Conservation (phyloP, 2,888 invertebrate genomes). For the Metopia argyrocephala region DNA sequence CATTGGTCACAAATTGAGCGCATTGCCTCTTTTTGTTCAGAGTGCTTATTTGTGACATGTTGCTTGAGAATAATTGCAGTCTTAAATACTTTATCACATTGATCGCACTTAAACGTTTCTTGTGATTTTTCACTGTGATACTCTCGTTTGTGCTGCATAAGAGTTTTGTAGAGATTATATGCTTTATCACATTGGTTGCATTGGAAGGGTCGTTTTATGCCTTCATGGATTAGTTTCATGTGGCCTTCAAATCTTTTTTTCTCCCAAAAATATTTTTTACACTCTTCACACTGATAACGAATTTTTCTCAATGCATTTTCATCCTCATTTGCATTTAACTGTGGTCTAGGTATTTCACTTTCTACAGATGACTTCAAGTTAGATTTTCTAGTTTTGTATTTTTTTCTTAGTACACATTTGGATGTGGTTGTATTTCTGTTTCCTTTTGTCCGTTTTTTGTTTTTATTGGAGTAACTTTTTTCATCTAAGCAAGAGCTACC, state of each 20-base stretch:
- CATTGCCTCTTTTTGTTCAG: constrained; percentile 29
- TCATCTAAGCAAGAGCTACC: neutral
- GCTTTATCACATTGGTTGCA: constrained; percentile 57
- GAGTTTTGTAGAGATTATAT: constrained; percentile 53
- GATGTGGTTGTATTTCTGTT: neutral
- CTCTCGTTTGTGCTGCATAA: constrained; percentile 53
- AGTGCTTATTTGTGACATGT: constrained; percentile 50
- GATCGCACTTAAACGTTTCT: constrained; percentile 28
- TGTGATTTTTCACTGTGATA: constrained; percentile 38
- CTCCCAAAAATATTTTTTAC: constrained; percentile 56
- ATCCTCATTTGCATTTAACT: neutral
- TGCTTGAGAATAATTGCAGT: constrained; percentile 53
- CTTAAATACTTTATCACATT: constrained; percentile 57
- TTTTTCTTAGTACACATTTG: neutral
- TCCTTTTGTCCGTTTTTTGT: neutral
- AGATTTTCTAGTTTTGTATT: constrained; percentile 14
- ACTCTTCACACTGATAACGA: constrained; percentile 52
- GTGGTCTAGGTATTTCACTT: neutral
- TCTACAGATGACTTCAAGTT: neutral
- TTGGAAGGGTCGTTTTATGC: constrained; percentile 38
- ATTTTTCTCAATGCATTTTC: constrained; percentile 23
- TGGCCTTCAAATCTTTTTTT: constrained; percentile 58
- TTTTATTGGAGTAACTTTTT: too few relatives aligned
- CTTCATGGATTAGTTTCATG: constrained; percentile 52
- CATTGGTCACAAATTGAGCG: constrained; percentile 62